Percentiles rank a stretch among this genome's conserved stretches.
These are phyloP conservation scores for Hypena proboscidalis DNA, from an alignment of 2,888 invertebrate species.

Conservation along the genomic window DNA sequence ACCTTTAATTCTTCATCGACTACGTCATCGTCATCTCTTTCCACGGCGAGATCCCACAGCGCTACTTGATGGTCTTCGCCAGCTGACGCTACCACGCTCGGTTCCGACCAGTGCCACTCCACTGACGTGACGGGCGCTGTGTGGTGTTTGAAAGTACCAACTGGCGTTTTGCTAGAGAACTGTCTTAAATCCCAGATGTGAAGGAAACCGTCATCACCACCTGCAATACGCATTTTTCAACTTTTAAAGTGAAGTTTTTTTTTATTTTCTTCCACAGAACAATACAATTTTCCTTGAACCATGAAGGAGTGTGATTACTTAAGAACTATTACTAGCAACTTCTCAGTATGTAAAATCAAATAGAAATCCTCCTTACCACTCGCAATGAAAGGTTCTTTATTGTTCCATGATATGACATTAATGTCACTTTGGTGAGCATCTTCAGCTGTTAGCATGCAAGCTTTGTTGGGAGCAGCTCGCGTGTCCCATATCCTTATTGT, in stretches of 20 bases:
- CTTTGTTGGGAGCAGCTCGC: conserved; percentile 93
- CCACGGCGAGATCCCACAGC: conserved; percentile 98
- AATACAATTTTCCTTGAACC: too few relatives aligned
- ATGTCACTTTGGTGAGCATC: conserved; percentile 96
- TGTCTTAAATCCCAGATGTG: conserved; percentile 98
- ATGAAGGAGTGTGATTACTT: too few relatives aligned
- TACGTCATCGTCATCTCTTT: conserved; percentile 88
- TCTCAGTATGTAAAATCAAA: too few relatives aligned
- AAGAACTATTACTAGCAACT: too few relatives aligned
- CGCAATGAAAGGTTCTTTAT: conserved; percentile 94
- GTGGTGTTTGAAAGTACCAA: conserved; percentile 98
- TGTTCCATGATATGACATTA: conserved; percentile 99
- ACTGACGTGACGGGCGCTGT: conserved; percentile 96
- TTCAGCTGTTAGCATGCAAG: conserved; percentile 95
- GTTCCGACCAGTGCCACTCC: conserved; percentile 98
- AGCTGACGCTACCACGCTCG: conserved; percentile 96
- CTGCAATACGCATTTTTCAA: conserved; percentile 78
- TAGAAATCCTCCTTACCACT: conserved; percentile 89
- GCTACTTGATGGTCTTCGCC: conserved; percentile 98
- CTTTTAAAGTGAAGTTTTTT: too few relatives aligned
- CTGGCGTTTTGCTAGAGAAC: conserved; percentile 91
- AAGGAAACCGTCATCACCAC: conserved; percentile 98
- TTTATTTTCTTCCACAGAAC: too few relatives aligned
- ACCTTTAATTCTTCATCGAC: conserved; percentile 83
- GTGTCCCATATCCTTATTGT: conserved; percentile 98